Base-by-base conservation (phyloP, 2,113 vertebrate genomes). In the Phyllostomus hastatus region DNA sequence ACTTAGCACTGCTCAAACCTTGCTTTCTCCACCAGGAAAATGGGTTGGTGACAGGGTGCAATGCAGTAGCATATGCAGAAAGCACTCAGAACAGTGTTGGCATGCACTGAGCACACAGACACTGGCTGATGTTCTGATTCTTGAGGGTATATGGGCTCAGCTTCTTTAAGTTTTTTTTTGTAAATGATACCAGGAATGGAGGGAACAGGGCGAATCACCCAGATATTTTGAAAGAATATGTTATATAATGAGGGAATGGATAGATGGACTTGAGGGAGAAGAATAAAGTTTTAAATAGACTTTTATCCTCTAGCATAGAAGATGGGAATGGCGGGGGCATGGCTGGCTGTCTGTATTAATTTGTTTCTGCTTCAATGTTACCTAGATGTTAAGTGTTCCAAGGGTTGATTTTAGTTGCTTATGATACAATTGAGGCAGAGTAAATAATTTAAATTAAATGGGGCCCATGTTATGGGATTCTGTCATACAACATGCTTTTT, bases 81-180 rank as follows among this genome's bases (percentile, higher is more conserved):
- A 38, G 33, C 16, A 7, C 90, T 48, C 1, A 12, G 10, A 84
- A 8, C 52, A 48, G 54, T 33, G 28, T 31, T 46, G 28, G 33
- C 61, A 1, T 0, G 12, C 22, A 9, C 10, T 2, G 19, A 76
- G n/a, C 70, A 24, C 17, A 17, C 61, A 43, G 2, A 19, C 1
- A 4, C 4, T 64, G 26, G 50, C 14, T 46, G 70, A 14, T 66
- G 1, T 33, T 43, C 28, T 48, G 31, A 3, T 35, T 33, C 19
- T 43, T 46, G 52, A n/a, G 6, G 26, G 17, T 14, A 2, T 24
- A 3, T 24, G 38, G 64, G 20, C 64, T 89, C 61, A 26, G 41
- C 83, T n/a, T 33, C 52, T 79, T 5, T 64, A 46, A 22, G 4
- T 15, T 78, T 9, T 52, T 54, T 52, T 54, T 79, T 84, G 15